These are phyloP conservation scores for Phenacoccus solenopsis DNA, from an alignment of 1,140 invertebrate species.

Conservation along the genomic window DNA sequence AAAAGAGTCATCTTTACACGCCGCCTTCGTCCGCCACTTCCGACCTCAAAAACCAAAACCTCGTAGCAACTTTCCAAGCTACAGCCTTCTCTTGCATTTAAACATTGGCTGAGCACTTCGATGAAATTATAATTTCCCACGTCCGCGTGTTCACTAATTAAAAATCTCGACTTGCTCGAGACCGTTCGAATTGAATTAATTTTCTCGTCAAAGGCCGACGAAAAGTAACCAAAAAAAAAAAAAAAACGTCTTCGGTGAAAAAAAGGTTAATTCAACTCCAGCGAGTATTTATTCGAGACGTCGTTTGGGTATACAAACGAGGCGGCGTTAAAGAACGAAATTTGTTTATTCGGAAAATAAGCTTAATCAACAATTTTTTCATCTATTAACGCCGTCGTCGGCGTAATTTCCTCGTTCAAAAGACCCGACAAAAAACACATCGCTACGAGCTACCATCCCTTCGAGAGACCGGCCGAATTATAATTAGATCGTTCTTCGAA, in stretches of 20 bases:
- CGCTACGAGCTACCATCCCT: not conserved
- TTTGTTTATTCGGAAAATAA: slow-evolving; percentile 11
- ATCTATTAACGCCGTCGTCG: not conserved
- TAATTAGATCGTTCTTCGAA: not conserved
- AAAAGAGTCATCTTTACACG: not conserved
- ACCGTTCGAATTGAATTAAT: too few relatives aligned
- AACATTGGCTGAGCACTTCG: too few relatives aligned
- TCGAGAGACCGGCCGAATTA: not conserved
- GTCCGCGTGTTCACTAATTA: too few relatives aligned
- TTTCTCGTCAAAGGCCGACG: not conserved
- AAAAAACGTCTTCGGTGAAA: not conserved
- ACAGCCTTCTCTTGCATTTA: too few relatives aligned
- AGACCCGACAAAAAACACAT: not conserved
- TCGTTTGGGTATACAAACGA: not conserved
- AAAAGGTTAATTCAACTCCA: not conserved
- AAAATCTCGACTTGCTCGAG: too few relatives aligned
- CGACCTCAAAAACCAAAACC: too few relatives aligned
- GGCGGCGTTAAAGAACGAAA: not conserved
- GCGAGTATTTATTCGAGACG: not conserved
- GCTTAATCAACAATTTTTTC: slow-evolving; percentile 12
- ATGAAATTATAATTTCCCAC: too few relatives aligned
- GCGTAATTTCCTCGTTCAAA: not conserved
- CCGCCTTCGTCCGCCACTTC: not conserved
- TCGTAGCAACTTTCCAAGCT: too few relatives aligned
- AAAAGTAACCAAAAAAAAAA: not conserved